Evolutionary conservation across 37 sponge, comb jelly and placozoan species (phyloP).

Genomic region (Halisarca cf. caerulea): DNA sequence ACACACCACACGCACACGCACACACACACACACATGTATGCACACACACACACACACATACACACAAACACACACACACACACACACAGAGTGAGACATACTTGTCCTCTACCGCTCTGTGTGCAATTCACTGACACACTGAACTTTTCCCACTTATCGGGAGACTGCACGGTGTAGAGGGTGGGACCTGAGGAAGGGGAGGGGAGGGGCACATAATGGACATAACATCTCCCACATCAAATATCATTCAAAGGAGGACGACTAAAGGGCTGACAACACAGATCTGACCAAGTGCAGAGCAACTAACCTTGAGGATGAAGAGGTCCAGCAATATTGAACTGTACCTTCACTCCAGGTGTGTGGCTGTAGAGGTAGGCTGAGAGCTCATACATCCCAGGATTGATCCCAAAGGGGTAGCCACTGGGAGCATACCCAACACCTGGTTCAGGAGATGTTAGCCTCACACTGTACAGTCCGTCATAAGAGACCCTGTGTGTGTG

Average conservation of each 20-base stretch:
- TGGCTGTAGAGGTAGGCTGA: not conserved
- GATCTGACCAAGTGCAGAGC: not conserved
- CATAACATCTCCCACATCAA: not conserved
- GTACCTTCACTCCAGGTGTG: constrained; percentile 1
- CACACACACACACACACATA: too few relatives aligned
- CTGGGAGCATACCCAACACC: not conserved
- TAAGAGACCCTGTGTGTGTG: constrained; percentile 21
- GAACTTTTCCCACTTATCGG: constrained; percentile 6
- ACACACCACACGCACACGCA: too few relatives aligned
- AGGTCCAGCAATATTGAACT: not conserved
- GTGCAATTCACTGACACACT: constrained; percentile 15
- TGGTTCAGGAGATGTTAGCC: not conserved
- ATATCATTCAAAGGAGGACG: not conserved
- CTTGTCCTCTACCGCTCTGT: not conserved
- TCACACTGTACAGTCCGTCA: constrained; percentile 37
- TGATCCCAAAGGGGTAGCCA: not conserved
- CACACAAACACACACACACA: too few relatives aligned
- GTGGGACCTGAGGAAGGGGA: not conserved
- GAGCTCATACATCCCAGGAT: not conserved
- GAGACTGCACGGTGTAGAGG: not conserved
- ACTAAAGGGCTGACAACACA: too few relatives aligned
- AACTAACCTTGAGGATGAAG: not conserved
- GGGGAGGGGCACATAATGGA: too few relatives aligned
- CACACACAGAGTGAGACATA: not conserved
- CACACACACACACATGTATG: too few relatives aligned